Base-by-base conservation (phyloP, 2,113 vertebrate species). In the Dipodomys spectabilis region DNA sequence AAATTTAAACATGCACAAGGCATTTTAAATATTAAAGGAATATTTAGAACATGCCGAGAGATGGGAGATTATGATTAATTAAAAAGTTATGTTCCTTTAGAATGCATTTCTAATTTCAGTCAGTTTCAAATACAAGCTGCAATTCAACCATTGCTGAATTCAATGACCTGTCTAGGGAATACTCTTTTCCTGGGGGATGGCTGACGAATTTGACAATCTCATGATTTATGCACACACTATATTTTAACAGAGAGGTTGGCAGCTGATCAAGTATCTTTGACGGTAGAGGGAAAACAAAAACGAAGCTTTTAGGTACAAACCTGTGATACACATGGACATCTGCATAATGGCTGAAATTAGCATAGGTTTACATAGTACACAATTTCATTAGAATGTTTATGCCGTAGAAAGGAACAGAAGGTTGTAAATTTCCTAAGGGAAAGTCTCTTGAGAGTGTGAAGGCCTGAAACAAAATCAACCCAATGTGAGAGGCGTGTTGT, bases 271-370 rank as follows among this genome's bases (percentile, higher is more conserved):
- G 15, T 92, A 11, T 3, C 72, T 97, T 88, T 89, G 91, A 90
- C 35, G 95, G 62, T 74, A 39, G 86, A 94, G 57, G 15, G 15
- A 57, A 13, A 57, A 75, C n/a, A 82, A 15, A 96, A 97, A 90
- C 91, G 95, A 23, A 11, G 79, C 72, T 97, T 95, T 67, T 30
- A 85, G 60, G n/a, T 96, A 19, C 45, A 91, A 96, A 94, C 83
- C 87, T 94, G 93, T 74, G 90, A 60, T 79, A 75, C n/a, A 81
- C 22, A 88, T 94, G 93, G 94, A 93, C 89, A 94, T 62, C 45
- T 96, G 81, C 35, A 85, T 75, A 80, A 90, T 96, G 77, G 90
- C 77, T 45, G 64, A 92, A 97, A 96, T 96, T 95, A 96, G 32
- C 4, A 20, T 90, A 82, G 65, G 53, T 95, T 97, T 97, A 72